Evolutionary conservation across 2,113 vertebrate species (phyloP), one percentile per base, ranked within the genome.

Genomic region (Hippolais icterina): DNA sequence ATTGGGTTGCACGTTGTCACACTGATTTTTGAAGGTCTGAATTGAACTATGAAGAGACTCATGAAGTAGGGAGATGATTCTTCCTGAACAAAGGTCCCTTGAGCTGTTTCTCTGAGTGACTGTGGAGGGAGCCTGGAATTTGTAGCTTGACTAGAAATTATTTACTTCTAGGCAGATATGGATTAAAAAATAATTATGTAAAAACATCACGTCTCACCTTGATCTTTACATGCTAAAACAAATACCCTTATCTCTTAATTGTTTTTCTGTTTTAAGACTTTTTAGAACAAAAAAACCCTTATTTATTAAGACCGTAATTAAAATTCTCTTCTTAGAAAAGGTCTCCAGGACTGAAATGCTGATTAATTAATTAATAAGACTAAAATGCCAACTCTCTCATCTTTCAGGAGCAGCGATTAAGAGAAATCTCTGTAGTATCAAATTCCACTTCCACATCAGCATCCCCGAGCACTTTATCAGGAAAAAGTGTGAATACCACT

Each of bases 391-490:
- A 41, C 0, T 80, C 3, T 87, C 9, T 94, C 1, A 18, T 42
- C 56, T 91, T 89, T 59, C 97, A 99, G 99, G 98, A 98, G 61
- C 98, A 99, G 52, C 97, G 98, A 92, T 97, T 98, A 63, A 98
- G 98, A 97, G 98, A 98, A 95, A 98, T 98, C 42, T 98, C 98
- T 87, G 98, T 98, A 90, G 97, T 97, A 60, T 72, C 99, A 98
- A 98, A 98, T 98, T 93, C 98, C 25, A 96, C 97, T 87, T 95
- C 97, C 41, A 97, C 98, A 65, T 98, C 98, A 57, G 98, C 97
- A 72, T 99, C 99, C 29, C 99, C 99, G 93, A 98, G 98, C 96
- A 97, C 98, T 96, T 98, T 99, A 97, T 99, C 99, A 75, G 98
- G 98, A 96, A 98, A 98, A 95, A 99, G 98, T 89, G 98, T 98